A percentile compares a stretch with the other conserved stretches of the same genome.
phyloP scores from a whole-genome alignment of 2,888 invertebrate genomes.

The Dichetophora obliterata region DNA sequence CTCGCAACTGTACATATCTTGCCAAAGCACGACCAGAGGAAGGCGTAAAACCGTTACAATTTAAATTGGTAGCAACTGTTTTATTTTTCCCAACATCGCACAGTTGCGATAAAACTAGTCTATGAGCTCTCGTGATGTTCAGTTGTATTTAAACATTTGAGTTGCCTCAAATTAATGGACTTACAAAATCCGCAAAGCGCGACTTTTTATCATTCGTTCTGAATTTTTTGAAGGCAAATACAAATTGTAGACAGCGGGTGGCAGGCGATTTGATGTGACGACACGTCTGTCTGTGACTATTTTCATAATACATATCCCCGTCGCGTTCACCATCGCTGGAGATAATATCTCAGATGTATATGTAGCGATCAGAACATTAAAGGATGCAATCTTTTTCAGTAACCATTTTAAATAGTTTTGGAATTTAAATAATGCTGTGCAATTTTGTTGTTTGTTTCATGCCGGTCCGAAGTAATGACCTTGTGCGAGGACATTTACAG shows the following conservation, averaged over 20 bases:
- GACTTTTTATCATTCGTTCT: background rate
- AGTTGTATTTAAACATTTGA: background rate
- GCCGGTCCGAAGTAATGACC: background rate
- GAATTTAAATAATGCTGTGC: conserved; percentile 11
- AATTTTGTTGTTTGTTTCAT: background rate
- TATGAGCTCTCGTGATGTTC: no score
- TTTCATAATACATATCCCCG: background rate
- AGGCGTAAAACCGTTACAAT: no score
- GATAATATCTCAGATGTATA: background rate
- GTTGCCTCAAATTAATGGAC: no score
- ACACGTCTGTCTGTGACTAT: background rate
- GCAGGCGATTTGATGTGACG: background rate
- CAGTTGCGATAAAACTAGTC: no score
- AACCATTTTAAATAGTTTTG: background rate
- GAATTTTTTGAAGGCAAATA: background rate
- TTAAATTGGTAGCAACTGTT: conserved; percentile 4
- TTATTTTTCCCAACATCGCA: background rate
- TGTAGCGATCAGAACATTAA: background rate
- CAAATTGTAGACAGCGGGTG: conserved; percentile 23
- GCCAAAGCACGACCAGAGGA: no score
- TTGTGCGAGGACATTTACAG: conserved; percentile 29
- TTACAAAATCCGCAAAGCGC: background rate
- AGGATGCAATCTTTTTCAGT: background rate
- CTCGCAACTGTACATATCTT: no score
- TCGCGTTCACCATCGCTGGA: background rate